Base-by-base conservation (phyloP, 2,888 invertebrate genomes). In the Hydropsyche betteni region DNA sequence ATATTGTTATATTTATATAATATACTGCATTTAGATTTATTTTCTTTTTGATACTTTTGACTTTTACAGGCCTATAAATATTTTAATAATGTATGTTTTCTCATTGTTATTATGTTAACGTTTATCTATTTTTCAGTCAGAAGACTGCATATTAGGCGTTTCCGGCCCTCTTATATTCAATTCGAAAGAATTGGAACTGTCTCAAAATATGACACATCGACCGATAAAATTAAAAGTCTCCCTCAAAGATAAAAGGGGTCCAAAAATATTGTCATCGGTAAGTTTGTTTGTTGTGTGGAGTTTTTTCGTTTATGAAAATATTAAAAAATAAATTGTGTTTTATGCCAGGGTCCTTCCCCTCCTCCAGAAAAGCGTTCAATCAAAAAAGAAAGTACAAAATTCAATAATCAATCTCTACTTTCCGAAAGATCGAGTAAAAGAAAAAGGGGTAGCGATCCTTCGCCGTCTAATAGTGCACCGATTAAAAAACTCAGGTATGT, bases 131-230 rank as follows among this genome's bases (percentile, higher is more conserved):
- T 80, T 82, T 0, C 84, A 85, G 2, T 80, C 83, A 0, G 83
- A 82, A 1, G 84, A 86, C 79, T 85, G 86, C 70, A 86, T 86
- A 5, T 81, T 86, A 0, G 86, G 86, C 0, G 81, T 85, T 1
- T 84, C 85, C 0, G 86, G 85, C 61, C 84, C 84, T 0, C 81
- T 86, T 0, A 84, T 81, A 10, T 74, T 68, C 73, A 77, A 61
- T 36, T 75, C 77, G n/a, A 75, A 77, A n/a, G 77, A 78, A 34
- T 38, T 70, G 51, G 75, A 77, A 24, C 0, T 16, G 36, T 36
- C 71, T 3, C 64, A 64, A 64, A 12, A 24, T 5, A 8, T 36
- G 36, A 5, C 5, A 36, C 64, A 64, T 12, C 33, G 34, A 36
- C 64, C 64, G 36, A 36, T 64, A 64, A 64, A 64, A n/a, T n/a